These are phyloP conservation scores for Lasius platythorax DNA, from an alignment of 2,888 invertebrate genomes.

Conservation along the genomic window DNA sequence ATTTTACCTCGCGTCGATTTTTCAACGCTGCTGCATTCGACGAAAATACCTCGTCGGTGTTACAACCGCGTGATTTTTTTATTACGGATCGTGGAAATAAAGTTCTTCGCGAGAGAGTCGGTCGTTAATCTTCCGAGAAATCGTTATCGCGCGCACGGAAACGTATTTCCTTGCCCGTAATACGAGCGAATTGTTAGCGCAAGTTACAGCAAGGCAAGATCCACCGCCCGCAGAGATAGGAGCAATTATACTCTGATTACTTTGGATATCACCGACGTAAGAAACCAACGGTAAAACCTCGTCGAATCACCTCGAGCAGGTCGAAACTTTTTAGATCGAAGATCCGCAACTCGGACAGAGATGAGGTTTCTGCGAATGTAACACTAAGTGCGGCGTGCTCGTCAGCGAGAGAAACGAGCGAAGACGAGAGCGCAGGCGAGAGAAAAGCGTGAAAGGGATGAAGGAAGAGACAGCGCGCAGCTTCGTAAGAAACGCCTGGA, in stretches of 20 bases:
- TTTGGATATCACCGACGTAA: slow-evolving; percentile 44
- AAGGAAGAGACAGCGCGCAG: slow-evolving; percentile 5
- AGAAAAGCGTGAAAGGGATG: background rate
- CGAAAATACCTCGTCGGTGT: slow-evolving; percentile 27
- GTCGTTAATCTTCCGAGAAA: slow-evolving; percentile 40
- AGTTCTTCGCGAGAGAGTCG: slow-evolving; percentile 13
- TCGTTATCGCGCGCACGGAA: slow-evolving; percentile 23
- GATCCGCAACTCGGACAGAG: slow-evolving; percentile 48
- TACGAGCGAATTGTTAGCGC: slow-evolving; percentile 39
- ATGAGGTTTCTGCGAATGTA: slow-evolving; percentile 31
- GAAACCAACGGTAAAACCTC: slow-evolving; percentile 32
- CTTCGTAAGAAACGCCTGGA: slow-evolving; percentile 19
- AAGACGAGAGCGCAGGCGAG: background rate
- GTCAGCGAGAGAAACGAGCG: background rate
- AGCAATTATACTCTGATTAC: slow-evolving; percentile 59
- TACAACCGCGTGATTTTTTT: slow-evolving; percentile 37
- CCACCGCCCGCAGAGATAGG: slow-evolving; percentile 20
- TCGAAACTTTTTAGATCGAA: slow-evolving; percentile 61
- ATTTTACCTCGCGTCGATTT: slow-evolving; percentile 36
- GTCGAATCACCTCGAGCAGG: slow-evolving; percentile 53
- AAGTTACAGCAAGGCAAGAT: slow-evolving; percentile 19
- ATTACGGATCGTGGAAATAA: slow-evolving; percentile 16
- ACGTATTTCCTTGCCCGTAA: slow-evolving; percentile 34
- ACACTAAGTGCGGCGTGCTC: background rate
- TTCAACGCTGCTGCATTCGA: slow-evolving; percentile 22